A percentile compares a stretch with the other conserved stretches of the same genome.
Evolutionary conservation across 2,888 invertebrate species (phyloP).

Genomic region (Prosopocoilus inquinatus): DNA sequence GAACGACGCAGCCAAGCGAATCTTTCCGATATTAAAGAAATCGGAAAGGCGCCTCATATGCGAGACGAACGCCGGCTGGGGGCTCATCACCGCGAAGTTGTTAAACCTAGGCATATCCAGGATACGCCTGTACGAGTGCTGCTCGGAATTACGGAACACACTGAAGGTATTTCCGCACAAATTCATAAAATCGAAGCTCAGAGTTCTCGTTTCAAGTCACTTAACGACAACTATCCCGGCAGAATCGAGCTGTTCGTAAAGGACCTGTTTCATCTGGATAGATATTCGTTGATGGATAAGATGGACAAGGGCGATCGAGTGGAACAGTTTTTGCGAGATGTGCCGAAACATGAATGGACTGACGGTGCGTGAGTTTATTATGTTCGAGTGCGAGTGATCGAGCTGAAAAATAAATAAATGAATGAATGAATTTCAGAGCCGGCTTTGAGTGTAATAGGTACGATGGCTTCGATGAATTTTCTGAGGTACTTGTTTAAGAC

Average conservation of each 20-base stretch:
- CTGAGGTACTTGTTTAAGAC: conserved; percentile 62
- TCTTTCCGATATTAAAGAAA: conserved; percentile 27
- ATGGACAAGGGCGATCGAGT: conserved; percentile 57
- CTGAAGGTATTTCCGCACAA: conserved; percentile 48
- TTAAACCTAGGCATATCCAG: conserved; percentile 52
- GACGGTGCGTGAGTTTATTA: conserved; percentile 50
- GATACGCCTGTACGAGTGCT: conserved; percentile 61
- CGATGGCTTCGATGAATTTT: conserved; percentile 58
- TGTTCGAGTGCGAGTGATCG: too few species aligned
- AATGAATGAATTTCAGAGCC: conserved; percentile 49
- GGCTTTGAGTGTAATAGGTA: conserved; percentile 60
- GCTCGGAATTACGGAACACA: conserved; percentile 51
- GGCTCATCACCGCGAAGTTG: conserved; percentile 61
- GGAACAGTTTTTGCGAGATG: conserved; percentile 53
- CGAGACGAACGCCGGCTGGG: conserved; percentile 72
- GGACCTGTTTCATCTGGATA: conserved; percentile 61
- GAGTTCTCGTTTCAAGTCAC: conserved; percentile 38
- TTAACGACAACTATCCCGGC: conserved; percentile 48
- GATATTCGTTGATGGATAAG: conserved; percentile 59
- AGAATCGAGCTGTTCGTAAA: conserved; percentile 53
- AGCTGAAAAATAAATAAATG: too few species aligned
- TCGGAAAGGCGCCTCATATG: conserved; percentile 48
- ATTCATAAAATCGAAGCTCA: neutral
- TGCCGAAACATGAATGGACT: conserved; percentile 51
- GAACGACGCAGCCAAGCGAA: conserved; percentile 17